Evolutionary conservation across 2,113 vertebrate species (phyloP).

Genomic region (Anser cygnoides): DNA sequence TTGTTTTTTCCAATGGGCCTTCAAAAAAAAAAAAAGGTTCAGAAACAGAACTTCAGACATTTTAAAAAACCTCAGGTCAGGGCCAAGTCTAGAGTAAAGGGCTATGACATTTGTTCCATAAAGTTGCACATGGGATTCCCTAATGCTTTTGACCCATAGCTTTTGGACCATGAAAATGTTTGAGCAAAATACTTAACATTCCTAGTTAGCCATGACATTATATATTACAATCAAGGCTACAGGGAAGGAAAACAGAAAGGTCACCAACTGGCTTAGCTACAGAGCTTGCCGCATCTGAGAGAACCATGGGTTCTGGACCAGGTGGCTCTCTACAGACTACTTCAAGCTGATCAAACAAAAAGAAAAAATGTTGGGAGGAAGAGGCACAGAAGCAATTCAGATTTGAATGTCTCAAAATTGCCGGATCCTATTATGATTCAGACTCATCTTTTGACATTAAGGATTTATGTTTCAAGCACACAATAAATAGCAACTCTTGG

Average conservation of each 20-base stretch:
- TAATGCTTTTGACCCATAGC: not conserved
- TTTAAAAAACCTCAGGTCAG: not conserved
- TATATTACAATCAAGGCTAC: not conserved
- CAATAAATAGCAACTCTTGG: not conserved
- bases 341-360: constrained; percentile 17
- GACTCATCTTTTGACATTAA: not conserved
- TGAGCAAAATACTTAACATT: not conserved
- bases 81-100: not conserved
- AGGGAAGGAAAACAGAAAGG: not conserved
- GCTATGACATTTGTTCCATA: not conserved
- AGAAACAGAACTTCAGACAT: not conserved
- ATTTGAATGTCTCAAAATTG: not conserved
- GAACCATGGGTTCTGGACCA: constrained; percentile 19
- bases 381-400: not conserved
- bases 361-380: not conserved
- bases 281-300: constrained; percentile 13
- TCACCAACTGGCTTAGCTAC: constrained; percentile 2
- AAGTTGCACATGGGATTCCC: not conserved
- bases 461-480: not conserved
- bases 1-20: not conserved
- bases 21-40: not conserved
- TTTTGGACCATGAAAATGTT: not conserved
- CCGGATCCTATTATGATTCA: not conserved
- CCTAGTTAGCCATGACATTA: not conserved
- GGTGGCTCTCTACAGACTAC: constrained; percentile 19